Percentiles rank a stretch among this genome's conserved stretches.
Conservation (phyloP, 2,888 invertebrate species). For the Drosophila sordidapex region DNA sequence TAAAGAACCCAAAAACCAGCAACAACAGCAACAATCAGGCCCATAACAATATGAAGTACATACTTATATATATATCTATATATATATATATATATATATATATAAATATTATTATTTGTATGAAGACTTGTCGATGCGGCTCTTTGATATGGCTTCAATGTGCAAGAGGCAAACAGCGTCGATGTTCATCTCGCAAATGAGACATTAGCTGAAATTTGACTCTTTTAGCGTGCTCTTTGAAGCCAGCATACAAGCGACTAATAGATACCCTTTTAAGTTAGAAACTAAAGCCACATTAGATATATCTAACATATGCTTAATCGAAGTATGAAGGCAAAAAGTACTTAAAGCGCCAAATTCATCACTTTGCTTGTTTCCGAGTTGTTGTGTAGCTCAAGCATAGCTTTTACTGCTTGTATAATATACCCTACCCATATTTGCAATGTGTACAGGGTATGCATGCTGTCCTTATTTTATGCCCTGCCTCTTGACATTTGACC, state of each 20-base stretch:
- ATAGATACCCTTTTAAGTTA: background rate
- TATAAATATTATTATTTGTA: conserved; percentile 35
- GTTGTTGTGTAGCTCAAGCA: background rate
- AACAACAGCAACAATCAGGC: conserved; percentile 14
- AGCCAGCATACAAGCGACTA: background rate
- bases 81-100: conserved; percentile 25
- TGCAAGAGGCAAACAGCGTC: conserved; percentile 8
- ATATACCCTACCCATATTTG: background rate
- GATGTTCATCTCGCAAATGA: conserved; percentile 65
- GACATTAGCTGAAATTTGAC: conserved; percentile 28
- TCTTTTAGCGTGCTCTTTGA: too few species aligned
- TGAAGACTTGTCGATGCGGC: conserved; percentile 50
- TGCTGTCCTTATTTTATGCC: conserved; percentile 10
- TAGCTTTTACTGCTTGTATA: background rate
- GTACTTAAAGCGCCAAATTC: fast-evolving
- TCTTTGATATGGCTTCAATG: conserved; percentile 52
- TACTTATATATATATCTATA: conserved; percentile 4
- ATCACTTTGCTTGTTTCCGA: fast-evolving
- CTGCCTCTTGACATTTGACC: conserved; percentile 44
- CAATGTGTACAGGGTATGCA: conserved; percentile 5
- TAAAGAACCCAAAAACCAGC: conserved; percentile 20
- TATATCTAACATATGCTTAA: background rate
- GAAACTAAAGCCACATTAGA: background rate
- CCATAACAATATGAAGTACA: conserved; percentile 33
- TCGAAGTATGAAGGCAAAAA: background rate